Evolutionary conservation across 2,888 invertebrate genomes (phyloP), one percentile per base, ranked within the genome.

Genomic region (Lysandra coridon): DNA sequence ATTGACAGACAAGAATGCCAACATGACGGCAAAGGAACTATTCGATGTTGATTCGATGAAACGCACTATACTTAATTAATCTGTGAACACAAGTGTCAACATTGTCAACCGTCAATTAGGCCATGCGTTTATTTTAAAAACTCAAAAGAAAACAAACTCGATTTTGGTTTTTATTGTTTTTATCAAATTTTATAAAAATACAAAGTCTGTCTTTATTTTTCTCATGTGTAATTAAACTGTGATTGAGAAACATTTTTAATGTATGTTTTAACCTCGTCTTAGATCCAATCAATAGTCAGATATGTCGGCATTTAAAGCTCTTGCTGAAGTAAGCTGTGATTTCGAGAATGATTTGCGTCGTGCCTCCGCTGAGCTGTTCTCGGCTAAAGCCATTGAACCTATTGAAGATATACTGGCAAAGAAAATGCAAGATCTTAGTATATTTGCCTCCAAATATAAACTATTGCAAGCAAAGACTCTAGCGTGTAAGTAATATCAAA

Each of bases 371-470:
- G 88, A 89, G 78, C 82, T 91, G 77, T 88, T 88, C 82, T 84
- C 86, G 0, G 87, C 87, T 0, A 89, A 86, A 86, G 81, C 87
- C 0, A 84, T 85, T 6, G 87, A 88, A 82, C 79, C 85, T 1
- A 90, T 88, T 40, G 92, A 93, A 84, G 88, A 91, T 57, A 82
- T 80, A 0, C 79, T 93, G 10, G 78, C 84, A 0, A 90, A 91
- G 79, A 92, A 90, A 83, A 80, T 89, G 23, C 85, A 85, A 30
- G 90, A 91, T 83, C 81, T 91, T 60, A 83, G 84, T 1, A 82
- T 93, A 6, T 87, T 87, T 80, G 88, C 87, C 1, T 88, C 92
- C 0, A 94, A 94, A 87, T 82, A 91, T 12, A 89, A 88, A 77
- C 84, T 93, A 37, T 83, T 94, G 75, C 87, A 86, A 57, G 93